These are phyloP conservation scores for Myotis yumanensis DNA, from an alignment of 2,113 vertebrate genomes.

Conservation along the genomic window DNA sequence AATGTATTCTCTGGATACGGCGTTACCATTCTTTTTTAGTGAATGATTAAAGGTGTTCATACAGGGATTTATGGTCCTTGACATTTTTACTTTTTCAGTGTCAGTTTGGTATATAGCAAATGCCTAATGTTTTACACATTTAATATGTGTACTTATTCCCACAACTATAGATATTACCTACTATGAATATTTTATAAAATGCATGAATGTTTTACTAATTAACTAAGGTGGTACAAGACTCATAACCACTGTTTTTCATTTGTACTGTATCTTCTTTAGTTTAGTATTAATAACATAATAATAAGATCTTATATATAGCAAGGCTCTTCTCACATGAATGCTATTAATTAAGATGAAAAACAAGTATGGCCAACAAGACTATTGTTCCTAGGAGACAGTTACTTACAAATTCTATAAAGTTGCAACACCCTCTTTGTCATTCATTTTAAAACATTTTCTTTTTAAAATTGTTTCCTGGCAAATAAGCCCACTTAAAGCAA, in stretches of 20 bases:
- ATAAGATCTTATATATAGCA: not conserved
- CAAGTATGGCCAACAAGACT: not conserved
- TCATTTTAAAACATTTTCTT: conserved; percentile 42
- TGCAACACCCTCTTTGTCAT: not conserved
- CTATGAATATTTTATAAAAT: conserved; percentile 52
- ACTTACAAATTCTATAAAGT: not conserved
- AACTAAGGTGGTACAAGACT: conserved; percentile 14
- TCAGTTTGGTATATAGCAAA: not conserved
- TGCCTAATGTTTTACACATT: conserved; percentile 39
- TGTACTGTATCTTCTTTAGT: not conserved
- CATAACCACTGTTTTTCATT: not conserved
- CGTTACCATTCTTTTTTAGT: conserved; percentile 28
- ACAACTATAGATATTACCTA: conserved; percentile 50
- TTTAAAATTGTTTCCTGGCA: conserved; percentile 16
- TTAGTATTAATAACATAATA: not conserved
- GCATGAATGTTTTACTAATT: conserved; percentile 27
- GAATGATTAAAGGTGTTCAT: conserved; percentile 6
- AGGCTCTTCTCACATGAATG: not conserved
- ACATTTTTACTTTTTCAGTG: conserved; percentile 11
- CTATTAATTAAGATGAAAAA: conserved; percentile 47
- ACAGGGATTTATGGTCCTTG: not conserved
- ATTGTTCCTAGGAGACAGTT: not conserved
- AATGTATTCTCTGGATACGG: not conserved
- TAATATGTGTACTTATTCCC: conserved; percentile 28
- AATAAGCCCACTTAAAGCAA: conserved; percentile 44